phyloP scores from a whole-genome alignment of 2,113 vertebrate species.

The Rhinolophus sinicus region DNA sequence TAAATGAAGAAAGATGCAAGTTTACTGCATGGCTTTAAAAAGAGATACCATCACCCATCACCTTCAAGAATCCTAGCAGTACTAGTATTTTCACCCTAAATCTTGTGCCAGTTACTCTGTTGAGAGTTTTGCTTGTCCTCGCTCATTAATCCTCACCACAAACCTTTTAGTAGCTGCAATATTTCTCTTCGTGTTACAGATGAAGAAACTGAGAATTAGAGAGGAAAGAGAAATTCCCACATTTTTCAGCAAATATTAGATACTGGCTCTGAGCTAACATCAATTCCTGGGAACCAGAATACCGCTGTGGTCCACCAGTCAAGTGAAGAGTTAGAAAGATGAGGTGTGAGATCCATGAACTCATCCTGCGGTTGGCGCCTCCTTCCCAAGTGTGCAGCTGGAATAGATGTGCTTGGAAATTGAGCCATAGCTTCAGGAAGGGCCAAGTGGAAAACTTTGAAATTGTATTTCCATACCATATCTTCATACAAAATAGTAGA shows the following conservation, averaged over 20 bases:
- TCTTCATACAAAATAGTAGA: neutral
- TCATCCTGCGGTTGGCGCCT: neutral
- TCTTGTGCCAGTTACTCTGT: neutral
- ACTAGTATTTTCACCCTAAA: neutral
- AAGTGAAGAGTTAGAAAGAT: neutral
- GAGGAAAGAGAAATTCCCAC: neutral
- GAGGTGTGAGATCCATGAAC: neutral
- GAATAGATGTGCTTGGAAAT: neutral
- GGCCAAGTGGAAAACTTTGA: neutral
- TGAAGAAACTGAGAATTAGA: neutral
- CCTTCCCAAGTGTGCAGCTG: neutral
- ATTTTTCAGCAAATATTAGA: neutral
- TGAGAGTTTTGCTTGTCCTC: neutral
- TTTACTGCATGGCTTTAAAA: neutral
- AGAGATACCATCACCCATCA: neutral
- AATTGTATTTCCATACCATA: neutral
- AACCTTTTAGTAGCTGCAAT: neutral
- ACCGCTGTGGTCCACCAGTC: neutral
- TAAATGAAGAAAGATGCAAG: neutral
- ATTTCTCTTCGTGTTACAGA: neutral
- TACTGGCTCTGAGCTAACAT: neutral
- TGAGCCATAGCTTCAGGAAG: neutral
- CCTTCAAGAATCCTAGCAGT: neutral
- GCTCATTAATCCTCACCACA: neutral
- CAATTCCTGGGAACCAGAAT: neutral